A percentile compares a stretch with the other conserved stretches of the same genome.
phyloP scores from a whole-genome alignment of 2,797 vertebrate species.

The Argya squamiceps region DNA sequence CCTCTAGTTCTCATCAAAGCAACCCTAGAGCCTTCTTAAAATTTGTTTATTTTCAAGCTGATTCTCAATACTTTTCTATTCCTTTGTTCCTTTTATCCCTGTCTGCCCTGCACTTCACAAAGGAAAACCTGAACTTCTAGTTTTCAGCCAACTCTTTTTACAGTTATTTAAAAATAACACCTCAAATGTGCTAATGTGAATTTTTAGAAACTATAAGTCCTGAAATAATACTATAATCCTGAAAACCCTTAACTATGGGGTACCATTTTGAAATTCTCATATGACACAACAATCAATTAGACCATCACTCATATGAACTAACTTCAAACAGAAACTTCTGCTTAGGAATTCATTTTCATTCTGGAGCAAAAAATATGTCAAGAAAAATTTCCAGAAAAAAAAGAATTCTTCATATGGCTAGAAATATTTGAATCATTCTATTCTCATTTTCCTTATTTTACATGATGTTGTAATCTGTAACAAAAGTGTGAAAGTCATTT shows the following conservation, averaged over 20 bases:
- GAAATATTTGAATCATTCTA: not conserved
- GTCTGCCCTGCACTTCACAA: not conserved
- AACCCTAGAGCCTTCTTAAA: not conserved
- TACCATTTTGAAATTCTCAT: not conserved
- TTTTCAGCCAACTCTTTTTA: not conserved
- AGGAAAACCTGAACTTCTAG: not conserved
- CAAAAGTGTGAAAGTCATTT: not conserved
- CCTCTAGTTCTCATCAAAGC: not conserved
- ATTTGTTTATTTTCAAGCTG: not conserved
- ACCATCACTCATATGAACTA: not conserved
- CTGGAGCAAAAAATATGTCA: not conserved
- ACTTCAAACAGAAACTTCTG: not conserved
- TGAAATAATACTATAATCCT: not conserved
- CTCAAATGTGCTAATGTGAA: not conserved
- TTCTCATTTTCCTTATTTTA: not conserved
- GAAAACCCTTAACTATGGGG: not conserved
- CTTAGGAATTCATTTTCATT: not conserved
- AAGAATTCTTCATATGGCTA: not conserved
- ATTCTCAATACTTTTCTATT: not conserved
- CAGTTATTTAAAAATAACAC: not conserved
- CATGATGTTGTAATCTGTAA: not conserved
- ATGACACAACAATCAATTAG: not conserved
- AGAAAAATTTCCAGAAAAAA: not conserved
- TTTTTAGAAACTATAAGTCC: not conserved
- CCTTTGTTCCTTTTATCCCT: not conserved